Percentiles rank a stretch among this genome's conserved stretches.
Evolutionary conservation across 2,888 invertebrate species (phyloP).

Genomic region (Trichopria drosophilae): DNA sequence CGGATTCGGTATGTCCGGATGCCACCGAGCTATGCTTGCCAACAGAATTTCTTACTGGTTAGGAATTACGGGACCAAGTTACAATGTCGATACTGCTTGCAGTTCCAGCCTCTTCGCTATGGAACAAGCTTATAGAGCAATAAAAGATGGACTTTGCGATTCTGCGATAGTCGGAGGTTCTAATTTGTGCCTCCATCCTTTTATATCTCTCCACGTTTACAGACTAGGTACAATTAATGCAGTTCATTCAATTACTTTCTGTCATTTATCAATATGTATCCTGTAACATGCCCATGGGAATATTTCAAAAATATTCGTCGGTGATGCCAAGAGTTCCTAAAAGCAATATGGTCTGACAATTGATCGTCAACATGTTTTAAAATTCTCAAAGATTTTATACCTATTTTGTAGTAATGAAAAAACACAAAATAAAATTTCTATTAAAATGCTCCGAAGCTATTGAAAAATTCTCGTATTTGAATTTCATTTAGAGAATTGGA

Average conservation of each 20-base stretch:
- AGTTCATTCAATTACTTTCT: slow-evolving; percentile 82
- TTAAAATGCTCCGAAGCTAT: no score
- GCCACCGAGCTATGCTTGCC: slow-evolving; percentile 88
- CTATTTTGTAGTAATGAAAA: no score
- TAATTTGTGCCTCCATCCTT: slow-evolving; percentile 83
- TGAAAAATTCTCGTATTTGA: no score
- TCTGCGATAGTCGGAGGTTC: slow-evolving; percentile 86
- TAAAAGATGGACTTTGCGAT: slow-evolving; percentile 81
- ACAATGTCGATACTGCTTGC: slow-evolving; percentile 87
- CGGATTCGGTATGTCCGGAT: slow-evolving; percentile 72
- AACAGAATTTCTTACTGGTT: slow-evolving; percentile 86
- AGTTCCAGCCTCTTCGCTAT: slow-evolving; percentile 87
- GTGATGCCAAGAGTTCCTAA: no score
- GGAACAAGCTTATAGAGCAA: slow-evolving; percentile 77
- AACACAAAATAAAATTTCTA: no score
- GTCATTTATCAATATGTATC: slow-evolving; percentile 68
- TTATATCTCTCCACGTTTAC: slow-evolving; percentile 82
- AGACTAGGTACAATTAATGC: slow-evolving; percentile 57
- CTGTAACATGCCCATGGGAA: no score
- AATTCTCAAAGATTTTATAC: no score
- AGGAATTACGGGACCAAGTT: slow-evolving; percentile 86
- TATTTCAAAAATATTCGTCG: no score
- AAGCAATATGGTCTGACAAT: no score
- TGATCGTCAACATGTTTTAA: no score
- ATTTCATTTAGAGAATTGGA: no score